Base-by-base conservation (phyloP, 2,888 invertebrate genomes). In the Napeogenes sylphis region DNA sequence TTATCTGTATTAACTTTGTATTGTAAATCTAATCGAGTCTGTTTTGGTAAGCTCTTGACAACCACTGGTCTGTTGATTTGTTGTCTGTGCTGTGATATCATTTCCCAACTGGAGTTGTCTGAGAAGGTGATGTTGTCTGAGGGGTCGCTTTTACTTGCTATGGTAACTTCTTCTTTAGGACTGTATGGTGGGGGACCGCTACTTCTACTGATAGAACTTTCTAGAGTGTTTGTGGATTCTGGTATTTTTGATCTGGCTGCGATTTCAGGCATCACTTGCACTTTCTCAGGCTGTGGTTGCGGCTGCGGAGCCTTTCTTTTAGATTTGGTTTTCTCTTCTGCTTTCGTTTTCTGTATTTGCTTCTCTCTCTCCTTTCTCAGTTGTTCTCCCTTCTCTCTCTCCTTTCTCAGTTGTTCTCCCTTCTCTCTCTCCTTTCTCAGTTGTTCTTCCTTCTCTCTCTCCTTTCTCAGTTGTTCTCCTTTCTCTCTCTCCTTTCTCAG, bases 31-130 rank as follows among this genome's bases (percentile, higher is more conserved):
- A 86, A 76, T 0, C 81, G 78, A 45, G 74, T 80, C 67, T 81
- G 81, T 35, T 67, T 73, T 2, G 67, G 59, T 0, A 67, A 67
- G 0, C 66, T 68, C 2, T 70, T 62, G 10, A 63, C 4, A 45
- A 72, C 69, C 3, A 70, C 68, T 0, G 82, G 81, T 54, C 80
- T 76, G 30, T 68, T 80, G 45, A 87, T 79, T 74, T 90, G 80
- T 73, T 90, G 73, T 54, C 92, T 84, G 71, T 92, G 92, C 63
- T 91, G 84, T 0, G 89, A 84, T 66, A 93, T 85, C 65, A 92
- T 79, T 47, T 92, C 90, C 92, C 92, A 92, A 61, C 88, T 91
- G 61, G 82, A 83, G 4, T 81, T 81, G 35, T 78, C 72, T 4
- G 75, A 72, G 58, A 82, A 89, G 45, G 72, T 83, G 0, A 83